A percentile compares a stretch with the other conserved stretches of the same genome.
phyloP scores from a whole-genome alignment of 2,888 invertebrate species.

The Hanleya hanleyi region DNA sequence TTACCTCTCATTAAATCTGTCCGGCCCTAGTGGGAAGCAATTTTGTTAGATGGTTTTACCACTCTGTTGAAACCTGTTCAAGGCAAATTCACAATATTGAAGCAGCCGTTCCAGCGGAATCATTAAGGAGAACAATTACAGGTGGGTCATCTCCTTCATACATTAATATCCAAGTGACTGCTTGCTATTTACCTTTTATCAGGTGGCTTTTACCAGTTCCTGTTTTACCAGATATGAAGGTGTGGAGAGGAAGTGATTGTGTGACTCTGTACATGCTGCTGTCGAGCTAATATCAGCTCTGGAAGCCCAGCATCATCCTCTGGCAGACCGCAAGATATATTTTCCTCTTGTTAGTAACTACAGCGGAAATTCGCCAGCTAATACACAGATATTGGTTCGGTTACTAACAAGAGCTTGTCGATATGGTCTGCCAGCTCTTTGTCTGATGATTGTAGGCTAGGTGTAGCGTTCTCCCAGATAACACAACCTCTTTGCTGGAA shows the following conservation, averaged over 20 bases:
- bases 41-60: conserved; percentile 9
- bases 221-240: conserved; percentile 36
- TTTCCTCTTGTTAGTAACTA: no score
- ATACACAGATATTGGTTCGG: no score
- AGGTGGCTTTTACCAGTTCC: conserved; percentile 40
- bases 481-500: neutral
- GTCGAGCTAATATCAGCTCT: no score
- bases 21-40: conserved; percentile 20
- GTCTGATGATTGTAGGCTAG: no score
- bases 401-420: no score
- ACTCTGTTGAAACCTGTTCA: conserved; percentile 29
- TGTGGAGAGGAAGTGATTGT: no score
- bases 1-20: conserved; percentile 23
- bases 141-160: conserved; percentile 22
- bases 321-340: no score
- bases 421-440: no score
- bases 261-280: no score
- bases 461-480: neutral
- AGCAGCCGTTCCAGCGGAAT: conserved; percentile 40
- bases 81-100: conserved; percentile 33
- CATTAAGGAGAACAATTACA: conserved; percentile 26
- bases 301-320: no score
- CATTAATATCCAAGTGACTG: conserved; percentile 28
- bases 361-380: no score
- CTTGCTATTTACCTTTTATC: conserved; percentile 31